phyloP scores from a whole-genome alignment of 1,140 invertebrate genomes.

The Heliothis virescens region DNA sequence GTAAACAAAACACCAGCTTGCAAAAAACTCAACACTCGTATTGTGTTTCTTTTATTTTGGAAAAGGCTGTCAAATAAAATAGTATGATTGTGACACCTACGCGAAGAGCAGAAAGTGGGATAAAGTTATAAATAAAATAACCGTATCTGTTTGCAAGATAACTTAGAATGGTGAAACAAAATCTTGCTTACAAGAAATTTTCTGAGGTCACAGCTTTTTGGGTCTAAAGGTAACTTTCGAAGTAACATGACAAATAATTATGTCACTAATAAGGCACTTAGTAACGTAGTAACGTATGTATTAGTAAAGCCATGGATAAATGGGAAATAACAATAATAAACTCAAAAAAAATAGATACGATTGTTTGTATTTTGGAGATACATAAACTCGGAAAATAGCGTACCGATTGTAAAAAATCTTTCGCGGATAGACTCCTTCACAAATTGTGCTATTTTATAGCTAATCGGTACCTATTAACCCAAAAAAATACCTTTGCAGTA shows the following conservation, averaged over 20 bases:
- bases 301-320: no score
- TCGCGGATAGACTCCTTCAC: no score
- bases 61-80: slow-evolving; percentile 31
- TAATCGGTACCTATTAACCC: no score
- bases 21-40: not conserved
- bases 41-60: slow-evolving; percentile 16
- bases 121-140: not conserved
- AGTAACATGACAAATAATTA: not conserved
- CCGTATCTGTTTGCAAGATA: not conserved
- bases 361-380: no score
- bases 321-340: no score
- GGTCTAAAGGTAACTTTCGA: no score
- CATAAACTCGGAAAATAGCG: no score
- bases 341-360: no score
- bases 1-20: not conserved
- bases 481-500: slow-evolving; percentile 1
- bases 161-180: not conserved
- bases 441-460: no score
- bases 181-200: not conserved
- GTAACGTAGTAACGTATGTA: no score
- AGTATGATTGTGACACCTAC: slow-evolving; percentile 4
- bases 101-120: not conserved
- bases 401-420: no score
- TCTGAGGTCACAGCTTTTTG: not conserved
- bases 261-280: no score